These are phyloP conservation scores for Fukomys damarensis DNA, from an alignment of 2,113 vertebrate species.

Conservation along the genomic window DNA sequence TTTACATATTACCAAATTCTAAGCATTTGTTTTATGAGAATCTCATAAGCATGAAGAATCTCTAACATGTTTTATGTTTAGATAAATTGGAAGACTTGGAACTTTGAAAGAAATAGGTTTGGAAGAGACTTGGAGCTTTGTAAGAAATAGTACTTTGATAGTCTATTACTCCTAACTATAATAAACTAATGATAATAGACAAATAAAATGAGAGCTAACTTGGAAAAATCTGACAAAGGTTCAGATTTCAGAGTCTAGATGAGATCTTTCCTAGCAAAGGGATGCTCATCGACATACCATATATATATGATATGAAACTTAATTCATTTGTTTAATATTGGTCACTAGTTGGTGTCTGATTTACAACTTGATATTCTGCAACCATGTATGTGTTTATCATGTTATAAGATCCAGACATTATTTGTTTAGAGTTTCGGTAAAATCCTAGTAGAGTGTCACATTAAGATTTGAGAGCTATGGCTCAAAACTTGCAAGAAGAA, in stretches of 20 bases:
- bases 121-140: not conserved
- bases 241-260: not conserved
- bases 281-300: not conserved
- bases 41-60: not conserved
- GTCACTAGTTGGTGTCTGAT: not conserved
- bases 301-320: not conserved
- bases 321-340: not conserved
- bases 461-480: not conserved
- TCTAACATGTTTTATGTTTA: not conserved
- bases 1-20: not conserved
- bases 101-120: not conserved
- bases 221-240: not conserved
- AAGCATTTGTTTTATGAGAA: not conserved
- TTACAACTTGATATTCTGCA: not conserved
- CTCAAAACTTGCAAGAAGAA: not conserved
- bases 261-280: not conserved
- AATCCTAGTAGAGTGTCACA: not conserved
- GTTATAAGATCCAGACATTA: not conserved
- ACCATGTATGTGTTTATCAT: not conserved
- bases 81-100: not conserved
- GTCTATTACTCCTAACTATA: not conserved
- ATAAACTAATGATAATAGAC: not conserved
- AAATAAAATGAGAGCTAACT: not conserved
- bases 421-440: not conserved
- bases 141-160: not conserved